These are phyloP conservation scores for Gonioctena quinquepunctata DNA, from an alignment of 1,140 invertebrate species.

Conservation along the genomic window DNA sequence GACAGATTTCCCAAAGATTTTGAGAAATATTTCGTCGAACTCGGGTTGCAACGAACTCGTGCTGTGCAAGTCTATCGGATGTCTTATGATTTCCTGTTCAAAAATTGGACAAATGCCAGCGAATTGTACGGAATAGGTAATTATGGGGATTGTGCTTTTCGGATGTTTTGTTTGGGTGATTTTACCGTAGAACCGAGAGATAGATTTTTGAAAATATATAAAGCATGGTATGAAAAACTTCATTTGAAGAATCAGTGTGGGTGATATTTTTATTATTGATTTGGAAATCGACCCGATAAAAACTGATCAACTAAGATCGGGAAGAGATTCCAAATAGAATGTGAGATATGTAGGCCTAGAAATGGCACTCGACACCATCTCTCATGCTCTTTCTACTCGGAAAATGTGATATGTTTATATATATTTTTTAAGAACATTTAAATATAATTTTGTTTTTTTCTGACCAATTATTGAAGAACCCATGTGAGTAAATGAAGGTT, in stretches of 20 bases:
- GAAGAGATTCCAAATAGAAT: too few species aligned
- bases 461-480: too few species aligned
- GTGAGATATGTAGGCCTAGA: too few species aligned
- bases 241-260: background rate
- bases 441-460: too few species aligned
- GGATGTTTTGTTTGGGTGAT: conserved; percentile 61
- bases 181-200: conserved; percentile 60
- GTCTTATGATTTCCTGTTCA: conserved; percentile 60
- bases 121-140: conserved; percentile 61
- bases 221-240: conserved; percentile 55
- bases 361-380: too few species aligned
- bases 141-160: conserved; percentile 62
- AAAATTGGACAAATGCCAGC: conserved; percentile 60
- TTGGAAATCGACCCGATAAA: too few species aligned
- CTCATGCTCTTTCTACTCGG: too few species aligned
- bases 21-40: conserved; percentile 58
- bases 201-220: conserved; percentile 61
- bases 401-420: too few species aligned
- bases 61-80: conserved; percentile 59
- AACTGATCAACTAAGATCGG: too few species aligned
- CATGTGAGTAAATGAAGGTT: too few species aligned
- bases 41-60: conserved; percentile 56
- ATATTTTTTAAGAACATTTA: too few species aligned
- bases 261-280: too few species aligned
- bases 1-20: conserved; percentile 51